Evolutionary conservation across 2,888 invertebrate genomes (phyloP).

Genomic region (Cephonodes hylas): DNA sequence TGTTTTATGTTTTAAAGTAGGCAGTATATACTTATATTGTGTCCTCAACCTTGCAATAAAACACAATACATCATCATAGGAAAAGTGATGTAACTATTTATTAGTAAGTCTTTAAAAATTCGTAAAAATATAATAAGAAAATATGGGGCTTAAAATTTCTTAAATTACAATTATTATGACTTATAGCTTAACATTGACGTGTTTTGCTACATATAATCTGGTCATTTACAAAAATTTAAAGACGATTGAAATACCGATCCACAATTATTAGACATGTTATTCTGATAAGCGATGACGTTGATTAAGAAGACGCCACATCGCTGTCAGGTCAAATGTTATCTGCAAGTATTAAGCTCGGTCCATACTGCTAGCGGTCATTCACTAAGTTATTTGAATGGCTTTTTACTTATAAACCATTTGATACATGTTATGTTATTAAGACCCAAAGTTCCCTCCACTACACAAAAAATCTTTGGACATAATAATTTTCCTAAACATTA

Average conservation of each 20-base stretch:
- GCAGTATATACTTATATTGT: not conserved
- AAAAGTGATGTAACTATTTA: not conserved
- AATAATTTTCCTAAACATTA: no score
- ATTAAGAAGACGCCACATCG: constrained; percentile 27
- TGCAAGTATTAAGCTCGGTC: constrained; percentile 12
- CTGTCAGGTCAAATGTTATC: constrained; percentile 29
- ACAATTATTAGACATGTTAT: not conserved
- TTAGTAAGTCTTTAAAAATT: not conserved
- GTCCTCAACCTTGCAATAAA: not conserved
- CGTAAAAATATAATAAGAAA: no score
- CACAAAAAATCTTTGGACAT: no score
- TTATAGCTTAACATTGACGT: no score
- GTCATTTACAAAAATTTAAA: no score
- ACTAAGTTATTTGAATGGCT: no score
- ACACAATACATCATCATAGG: not conserved
- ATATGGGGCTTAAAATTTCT: no score
- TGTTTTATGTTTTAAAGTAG: not conserved
- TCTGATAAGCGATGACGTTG: constrained; percentile 12
- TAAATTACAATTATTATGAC: no score
- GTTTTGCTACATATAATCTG: no score
- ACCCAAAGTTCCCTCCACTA: no score
- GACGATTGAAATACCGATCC: not conserved
- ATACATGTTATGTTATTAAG: no score
- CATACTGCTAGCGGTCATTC: not conserved
- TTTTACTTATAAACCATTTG: no score